A percentile compares a stretch with the other conserved stretches of the same genome.
These are phyloP conservation scores for Coelopa pilipes DNA, from an alignment of 2,888 invertebrate species.

Conservation along the genomic window DNA sequence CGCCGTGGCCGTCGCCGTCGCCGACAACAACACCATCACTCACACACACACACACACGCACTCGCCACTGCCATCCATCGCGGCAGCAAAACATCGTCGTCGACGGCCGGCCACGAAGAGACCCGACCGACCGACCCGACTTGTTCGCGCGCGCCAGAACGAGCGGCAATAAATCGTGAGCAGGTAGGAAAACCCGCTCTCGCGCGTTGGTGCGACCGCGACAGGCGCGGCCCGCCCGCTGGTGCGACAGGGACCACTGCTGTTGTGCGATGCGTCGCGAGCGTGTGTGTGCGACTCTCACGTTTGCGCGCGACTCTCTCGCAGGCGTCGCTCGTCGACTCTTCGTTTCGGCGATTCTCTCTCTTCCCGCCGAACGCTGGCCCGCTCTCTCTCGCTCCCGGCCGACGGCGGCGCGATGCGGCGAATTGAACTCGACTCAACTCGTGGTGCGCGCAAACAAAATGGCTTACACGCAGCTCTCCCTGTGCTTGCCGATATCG, in stretches of 20 bases:
- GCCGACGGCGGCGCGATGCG: constrained; percentile 23
- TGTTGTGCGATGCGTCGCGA: background rate
- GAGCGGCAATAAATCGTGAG: constrained; percentile 2
- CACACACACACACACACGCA: constrained; percentile 44
- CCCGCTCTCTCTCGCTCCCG: background rate
- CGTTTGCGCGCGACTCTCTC: background rate
- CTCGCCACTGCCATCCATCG: constrained; percentile 3
- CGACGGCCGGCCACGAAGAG: background rate
- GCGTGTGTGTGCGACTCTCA: constrained; percentile 3
- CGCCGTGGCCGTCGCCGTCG: constrained; percentile 19
- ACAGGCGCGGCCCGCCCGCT: background rate
- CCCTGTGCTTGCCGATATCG: constrained; percentile 4
- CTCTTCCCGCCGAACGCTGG: background rate
- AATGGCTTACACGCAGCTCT: constrained; percentile 34
- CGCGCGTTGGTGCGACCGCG: constrained; percentile 14
- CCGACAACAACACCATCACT: constrained; percentile 41
- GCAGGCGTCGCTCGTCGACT: background rate
- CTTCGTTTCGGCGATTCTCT: background rate
- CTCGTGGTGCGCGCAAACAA: constrained; percentile 24
- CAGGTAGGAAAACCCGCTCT: constrained; percentile 27
- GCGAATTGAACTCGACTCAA: constrained; percentile 43
- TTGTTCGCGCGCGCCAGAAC: background rate
- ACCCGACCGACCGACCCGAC: too few relatives aligned
- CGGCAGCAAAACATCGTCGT: constrained; percentile 26
- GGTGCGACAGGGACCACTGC: background rate